These are phyloP conservation scores for Turritopsis dohrnii DNA, from an alignment of 30 jellyfish, hydroid and myxozoan species.

Conservation along the genomic window DNA sequence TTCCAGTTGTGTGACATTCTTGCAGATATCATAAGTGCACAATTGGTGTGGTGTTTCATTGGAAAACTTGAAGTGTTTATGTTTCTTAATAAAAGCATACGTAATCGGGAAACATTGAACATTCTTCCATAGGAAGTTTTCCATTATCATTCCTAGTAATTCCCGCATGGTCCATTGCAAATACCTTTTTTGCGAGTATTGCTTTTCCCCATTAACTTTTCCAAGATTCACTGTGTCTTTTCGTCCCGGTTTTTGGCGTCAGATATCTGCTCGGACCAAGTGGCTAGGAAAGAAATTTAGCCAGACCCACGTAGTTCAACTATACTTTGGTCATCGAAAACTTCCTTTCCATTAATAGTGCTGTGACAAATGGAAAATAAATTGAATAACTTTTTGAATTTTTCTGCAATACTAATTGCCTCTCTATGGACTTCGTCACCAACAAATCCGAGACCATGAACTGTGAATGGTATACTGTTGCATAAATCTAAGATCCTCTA, in stretches of 20 bases:
- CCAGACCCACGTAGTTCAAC: no score
- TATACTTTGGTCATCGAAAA: no score
- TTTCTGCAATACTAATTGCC: no score
- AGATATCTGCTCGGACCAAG: slow-evolving; percentile 17
- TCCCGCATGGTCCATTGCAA: slow-evolving; percentile 38
- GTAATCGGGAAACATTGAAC: background rate
- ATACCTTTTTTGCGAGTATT: slow-evolving; percentile 33
- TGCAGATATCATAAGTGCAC: slow-evolving; percentile 29
- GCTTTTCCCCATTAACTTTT: slow-evolving; percentile 30
- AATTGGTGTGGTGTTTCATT: slow-evolving; percentile 27
- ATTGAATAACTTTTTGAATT: no score
- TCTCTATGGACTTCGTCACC: no score
- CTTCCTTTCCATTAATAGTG: no score
- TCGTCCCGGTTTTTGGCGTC: slow-evolving; percentile 28
- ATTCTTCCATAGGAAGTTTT: no score
- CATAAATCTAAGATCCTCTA: no score
- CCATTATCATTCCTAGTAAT: background rate
- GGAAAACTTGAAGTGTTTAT: background rate
- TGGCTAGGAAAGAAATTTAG: no score
- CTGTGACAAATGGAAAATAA: no score
- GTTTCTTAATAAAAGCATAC: background rate
- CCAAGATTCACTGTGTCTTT: slow-evolving; percentile 28
- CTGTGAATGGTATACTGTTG: no score
- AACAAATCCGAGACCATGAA: no score
- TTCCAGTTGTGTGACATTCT: slow-evolving; percentile 18